phyloP scores from a whole-genome alignment of 2,888 invertebrate species.

The Athalia cordata region DNA sequence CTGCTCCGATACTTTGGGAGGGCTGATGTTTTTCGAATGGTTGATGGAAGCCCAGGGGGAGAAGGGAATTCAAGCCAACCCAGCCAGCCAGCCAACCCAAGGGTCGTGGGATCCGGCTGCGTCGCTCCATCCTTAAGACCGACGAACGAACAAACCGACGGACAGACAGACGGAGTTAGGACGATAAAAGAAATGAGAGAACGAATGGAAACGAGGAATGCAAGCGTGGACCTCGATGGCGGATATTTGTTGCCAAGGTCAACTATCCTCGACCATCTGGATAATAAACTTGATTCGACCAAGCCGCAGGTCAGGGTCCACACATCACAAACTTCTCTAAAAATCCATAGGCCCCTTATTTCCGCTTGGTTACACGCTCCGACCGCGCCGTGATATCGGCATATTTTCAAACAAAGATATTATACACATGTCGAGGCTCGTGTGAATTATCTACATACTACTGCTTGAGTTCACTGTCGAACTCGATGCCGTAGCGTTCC shows the following conservation, averaged over 20 bases:
- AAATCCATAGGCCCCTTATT: too few relatives aligned
- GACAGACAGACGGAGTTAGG: conserved; percentile 13
- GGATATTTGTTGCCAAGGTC: conserved; percentile 25
- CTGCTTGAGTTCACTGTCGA: too few relatives aligned
- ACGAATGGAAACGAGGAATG: conserved; percentile 18
- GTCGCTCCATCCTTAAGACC: conserved; percentile 23
- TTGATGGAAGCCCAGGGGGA: conserved; percentile 40
- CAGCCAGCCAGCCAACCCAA: conserved; percentile 34
- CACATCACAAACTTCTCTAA: too few relatives aligned
- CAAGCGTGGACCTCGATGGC: conserved; percentile 24
- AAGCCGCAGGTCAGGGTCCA: neutral
- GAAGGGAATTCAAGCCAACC: conserved; percentile 43
- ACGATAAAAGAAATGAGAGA: conserved; percentile 34
- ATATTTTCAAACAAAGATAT: too few relatives aligned
- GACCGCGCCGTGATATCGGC: too few relatives aligned
- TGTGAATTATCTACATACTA: too few relatives aligned
- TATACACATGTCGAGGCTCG: too few relatives aligned
- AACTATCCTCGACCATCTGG: conserved; percentile 3
- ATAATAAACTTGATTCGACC: neutral
- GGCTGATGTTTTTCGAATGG: conserved; percentile 45
- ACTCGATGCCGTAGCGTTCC: too few relatives aligned
- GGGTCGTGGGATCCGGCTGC: conserved; percentile 47
- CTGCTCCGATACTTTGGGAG: conserved; percentile 35
- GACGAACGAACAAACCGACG: neutral
- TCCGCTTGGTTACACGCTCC: too few relatives aligned